phyloP scores from a whole-genome alignment of 2,888 invertebrate genomes.

The Polydrusus pterygomalis region DNA sequence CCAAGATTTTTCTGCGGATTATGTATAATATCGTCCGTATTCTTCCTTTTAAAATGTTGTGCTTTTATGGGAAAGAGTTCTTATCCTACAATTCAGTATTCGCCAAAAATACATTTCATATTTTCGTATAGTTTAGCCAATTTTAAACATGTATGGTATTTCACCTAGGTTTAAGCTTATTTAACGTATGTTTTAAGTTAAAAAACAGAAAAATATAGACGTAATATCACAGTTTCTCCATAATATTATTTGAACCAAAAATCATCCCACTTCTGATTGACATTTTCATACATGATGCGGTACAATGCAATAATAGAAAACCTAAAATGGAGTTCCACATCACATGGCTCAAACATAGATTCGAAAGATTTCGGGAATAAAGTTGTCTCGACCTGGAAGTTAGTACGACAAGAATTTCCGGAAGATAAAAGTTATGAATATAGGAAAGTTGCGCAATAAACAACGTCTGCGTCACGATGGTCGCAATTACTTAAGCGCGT shows the following conservation, averaged over 20 bases:
- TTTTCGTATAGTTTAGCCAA: too few relatives aligned
- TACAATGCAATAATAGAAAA: slow-evolving; percentile 11
- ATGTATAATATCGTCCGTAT: not conserved
- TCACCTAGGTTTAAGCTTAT: too few relatives aligned
- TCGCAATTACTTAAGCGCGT: too few relatives aligned
- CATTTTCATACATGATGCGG: not conserved
- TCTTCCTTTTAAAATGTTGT: not conserved
- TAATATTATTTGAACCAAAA: too few relatives aligned
- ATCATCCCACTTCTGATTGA: not conserved
- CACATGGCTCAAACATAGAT: not conserved
- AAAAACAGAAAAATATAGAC: too few relatives aligned
- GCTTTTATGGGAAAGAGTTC: too few relatives aligned
- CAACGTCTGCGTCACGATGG: too few relatives aligned
- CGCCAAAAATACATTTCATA: too few relatives aligned
- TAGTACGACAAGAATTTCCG: slow-evolving; percentile 12
- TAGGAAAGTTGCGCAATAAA: not conserved
- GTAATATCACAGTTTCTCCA: too few relatives aligned
- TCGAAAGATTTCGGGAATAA: slow-evolving; percentile 14
- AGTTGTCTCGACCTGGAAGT: slow-evolving; percentile 7
- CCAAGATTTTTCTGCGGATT: not conserved
- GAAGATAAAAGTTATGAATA: slow-evolving; percentile 23
- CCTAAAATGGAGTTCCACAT: not conserved
- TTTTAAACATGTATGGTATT: too few relatives aligned
- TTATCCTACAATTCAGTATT: too few relatives aligned
- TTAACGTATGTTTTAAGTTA: too few relatives aligned